Conservation (phyloP, 2,888 invertebrate genomes). For the Frankliniella intonsa region DNA sequence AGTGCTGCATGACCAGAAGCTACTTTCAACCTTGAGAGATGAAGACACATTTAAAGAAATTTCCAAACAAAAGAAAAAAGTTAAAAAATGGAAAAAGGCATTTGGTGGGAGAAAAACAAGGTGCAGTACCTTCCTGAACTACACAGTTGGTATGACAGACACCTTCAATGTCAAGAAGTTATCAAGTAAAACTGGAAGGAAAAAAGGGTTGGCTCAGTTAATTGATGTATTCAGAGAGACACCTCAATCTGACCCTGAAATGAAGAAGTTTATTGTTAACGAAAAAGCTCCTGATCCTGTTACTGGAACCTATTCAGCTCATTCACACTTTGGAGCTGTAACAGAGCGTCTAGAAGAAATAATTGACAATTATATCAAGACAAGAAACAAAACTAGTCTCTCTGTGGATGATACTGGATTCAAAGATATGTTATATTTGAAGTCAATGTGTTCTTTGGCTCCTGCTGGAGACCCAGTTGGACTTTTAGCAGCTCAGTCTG, state of each 20-base stretch:
- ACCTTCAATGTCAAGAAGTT: slow-evolving; percentile 38
- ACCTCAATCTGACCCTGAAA: slow-evolving; percentile 49
- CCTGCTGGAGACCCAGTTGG: slow-evolving; percentile 96
- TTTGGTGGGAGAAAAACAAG: slow-evolving; percentile 47
- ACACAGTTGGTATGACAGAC: slow-evolving; percentile 53
- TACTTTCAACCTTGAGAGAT: slow-evolving; percentile 57
- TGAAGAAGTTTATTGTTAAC: background rate
- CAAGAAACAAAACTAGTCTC: slow-evolving; percentile 44
- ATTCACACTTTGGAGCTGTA: slow-evolving; percentile 73
- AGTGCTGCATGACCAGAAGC: slow-evolving; percentile 43
- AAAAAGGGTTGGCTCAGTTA: slow-evolving; percentile 62
- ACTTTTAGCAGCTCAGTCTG: slow-evolving; percentile 91
- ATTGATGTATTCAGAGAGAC: slow-evolving; percentile 55
- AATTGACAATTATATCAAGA: slow-evolving; percentile 57
- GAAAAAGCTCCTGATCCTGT: slow-evolving; percentile 65
- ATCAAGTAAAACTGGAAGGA: slow-evolving; percentile 41
- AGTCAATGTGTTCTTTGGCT: slow-evolving; percentile 70
- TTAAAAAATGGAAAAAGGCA: slow-evolving; percentile 60
- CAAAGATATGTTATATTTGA: slow-evolving; percentile 66
- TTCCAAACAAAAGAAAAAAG: slow-evolving; percentile 54
- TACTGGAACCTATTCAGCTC: slow-evolving; percentile 63
- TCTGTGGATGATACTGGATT: slow-evolving; percentile 50
- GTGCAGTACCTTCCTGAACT: slow-evolving; percentile 57
- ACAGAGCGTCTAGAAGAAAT: slow-evolving; percentile 73
- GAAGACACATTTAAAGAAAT: slow-evolving; percentile 52